These are phyloP conservation scores for Nautilus pompilius DNA, from an alignment of 1,140 invertebrate genomes.

Conservation along the genomic window DNA sequence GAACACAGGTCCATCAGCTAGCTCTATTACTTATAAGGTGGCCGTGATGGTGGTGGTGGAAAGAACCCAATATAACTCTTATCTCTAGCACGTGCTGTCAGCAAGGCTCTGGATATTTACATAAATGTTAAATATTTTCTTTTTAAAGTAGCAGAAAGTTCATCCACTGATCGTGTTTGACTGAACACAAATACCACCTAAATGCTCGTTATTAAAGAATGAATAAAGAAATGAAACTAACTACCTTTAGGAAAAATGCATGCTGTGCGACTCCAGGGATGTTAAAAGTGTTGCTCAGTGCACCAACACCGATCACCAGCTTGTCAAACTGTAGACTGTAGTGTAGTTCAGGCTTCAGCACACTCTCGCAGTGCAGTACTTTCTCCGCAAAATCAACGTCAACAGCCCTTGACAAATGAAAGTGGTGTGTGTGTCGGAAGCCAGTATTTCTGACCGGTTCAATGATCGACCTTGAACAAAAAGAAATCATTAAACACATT, in stretches of 20 bases:
- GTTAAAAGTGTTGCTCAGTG: slow-evolving; percentile 54
- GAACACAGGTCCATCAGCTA: no score
- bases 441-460: slow-evolving; percentile 54
- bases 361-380: slow-evolving; percentile 35
- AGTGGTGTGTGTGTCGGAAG: slow-evolving; percentile 50
- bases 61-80: no score
- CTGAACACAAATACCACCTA: not conserved
- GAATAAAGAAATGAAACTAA: not conserved
- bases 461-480: slow-evolving; percentile 52
- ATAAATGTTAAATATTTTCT: no score
- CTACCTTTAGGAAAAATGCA: slow-evolving; percentile 57
- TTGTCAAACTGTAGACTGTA: slow-evolving; percentile 50
- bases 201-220: not conserved
- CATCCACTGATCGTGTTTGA: no score
- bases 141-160: no score
- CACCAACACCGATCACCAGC: slow-evolving; percentile 55
- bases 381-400: slow-evolving; percentile 40
- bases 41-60: no score
- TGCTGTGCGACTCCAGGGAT: slow-evolving; percentile 53
- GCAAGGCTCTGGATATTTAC: no score
- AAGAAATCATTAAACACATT: not conserved
- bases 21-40: no score
- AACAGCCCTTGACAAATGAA: slow-evolving; percentile 47
- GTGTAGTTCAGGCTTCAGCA: slow-evolving; percentile 26
- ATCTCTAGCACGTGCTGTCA: no score